Evolutionary conservation across 2,113 vertebrate species (phyloP), one percentile per base, ranked within the genome.

Genomic region (Serilophus lunatus): DNA sequence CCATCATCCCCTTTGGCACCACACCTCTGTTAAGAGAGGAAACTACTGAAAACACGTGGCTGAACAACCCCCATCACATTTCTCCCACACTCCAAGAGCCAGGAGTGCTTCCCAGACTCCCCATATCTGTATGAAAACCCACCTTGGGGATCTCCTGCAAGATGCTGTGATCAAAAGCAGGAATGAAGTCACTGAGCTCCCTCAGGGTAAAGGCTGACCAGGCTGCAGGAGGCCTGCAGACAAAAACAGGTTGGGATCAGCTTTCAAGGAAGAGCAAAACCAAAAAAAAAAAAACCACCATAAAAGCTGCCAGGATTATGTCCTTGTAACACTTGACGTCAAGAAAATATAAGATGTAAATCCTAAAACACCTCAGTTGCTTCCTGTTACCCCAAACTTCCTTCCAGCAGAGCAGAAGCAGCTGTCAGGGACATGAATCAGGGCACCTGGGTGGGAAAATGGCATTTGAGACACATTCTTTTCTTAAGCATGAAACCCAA

Each of bases 171-270:
- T 65, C 89, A 38, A 97, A 54, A 9, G 92, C 26, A 2, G 45
- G 71, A n/a, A 96, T 42, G 47, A 98, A 68, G 8, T 65, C 69
- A 14, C 53, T 13, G 15, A 98, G 95, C 38, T 95, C 60, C 0
- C 88, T 75, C 91, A 98, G 61, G 54, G 95, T 97, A 14, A 93
- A 95, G 35, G 90, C 69, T 18, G 98, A 91, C 98, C 98, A 98
- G 0, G 1, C n/a, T 4, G 56, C 91, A 17, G 96, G 96, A 35
- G 85, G 74, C 33, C 98, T 98, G 88, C 14, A 17, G 2, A 16
- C 4, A 82, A 35, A 75, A 47, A 33, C 33, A 4, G 57, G 40
- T 38, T 68, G 22, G 26, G 11, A 71, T 71, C n/a, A 93, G 53
- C 60, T 91, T 36, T 65, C 51, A 45, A 70, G 68, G 65, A 78